phyloP scores from a whole-genome alignment of 2,888 invertebrate genomes.

The Synanthedon tipuliformis region DNA sequence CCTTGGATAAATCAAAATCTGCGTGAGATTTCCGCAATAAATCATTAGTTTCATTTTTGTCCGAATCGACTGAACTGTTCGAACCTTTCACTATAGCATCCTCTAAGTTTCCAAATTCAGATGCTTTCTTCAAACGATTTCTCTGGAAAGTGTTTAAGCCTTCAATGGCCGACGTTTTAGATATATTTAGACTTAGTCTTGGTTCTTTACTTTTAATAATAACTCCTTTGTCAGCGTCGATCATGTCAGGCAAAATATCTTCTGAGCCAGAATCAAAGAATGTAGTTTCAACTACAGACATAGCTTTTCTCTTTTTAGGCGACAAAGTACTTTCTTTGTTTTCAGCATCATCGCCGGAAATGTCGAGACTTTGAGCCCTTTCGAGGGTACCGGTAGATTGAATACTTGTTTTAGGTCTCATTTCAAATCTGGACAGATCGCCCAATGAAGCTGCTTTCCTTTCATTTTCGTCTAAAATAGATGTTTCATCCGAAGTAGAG shows the following conservation, averaged over 20 bases:
- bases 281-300: slow-evolving; percentile 61
- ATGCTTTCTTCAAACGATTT: slow-evolving; percentile 77
- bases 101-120: slow-evolving; percentile 81
- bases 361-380: slow-evolving; percentile 84
- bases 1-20: slow-evolving; percentile 34
- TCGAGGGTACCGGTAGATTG: slow-evolving; percentile 74
- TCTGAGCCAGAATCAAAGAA: slow-evolving; percentile 55
- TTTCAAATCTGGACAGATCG: slow-evolving; percentile 78
- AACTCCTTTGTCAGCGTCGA: slow-evolving; percentile 42
- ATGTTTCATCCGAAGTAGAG: slow-evolving; percentile 56
- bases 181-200: slow-evolving; percentile 62
- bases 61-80: slow-evolving; percentile 55
- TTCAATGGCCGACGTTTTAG: slow-evolving; percentile 70
- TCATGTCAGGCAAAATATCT: slow-evolving; percentile 55
- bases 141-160: slow-evolving; percentile 76
- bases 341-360: slow-evolving; percentile 70
- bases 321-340: slow-evolving; percentile 51
- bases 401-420: slow-evolving; percentile 50
- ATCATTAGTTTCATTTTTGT: slow-evolving; percentile 38
- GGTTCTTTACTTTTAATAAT: slow-evolving; percentile 68
- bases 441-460: slow-evolving; percentile 84
- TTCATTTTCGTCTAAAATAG: slow-evolving; percentile 70
- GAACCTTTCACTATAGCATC: slow-evolving; percentile 77
- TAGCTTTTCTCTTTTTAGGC: slow-evolving; percentile 76
- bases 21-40: slow-evolving; percentile 18